phyloP scores from a whole-genome alignment of 2,113 vertebrate genomes.

The Nerophis ophidion region DNA sequence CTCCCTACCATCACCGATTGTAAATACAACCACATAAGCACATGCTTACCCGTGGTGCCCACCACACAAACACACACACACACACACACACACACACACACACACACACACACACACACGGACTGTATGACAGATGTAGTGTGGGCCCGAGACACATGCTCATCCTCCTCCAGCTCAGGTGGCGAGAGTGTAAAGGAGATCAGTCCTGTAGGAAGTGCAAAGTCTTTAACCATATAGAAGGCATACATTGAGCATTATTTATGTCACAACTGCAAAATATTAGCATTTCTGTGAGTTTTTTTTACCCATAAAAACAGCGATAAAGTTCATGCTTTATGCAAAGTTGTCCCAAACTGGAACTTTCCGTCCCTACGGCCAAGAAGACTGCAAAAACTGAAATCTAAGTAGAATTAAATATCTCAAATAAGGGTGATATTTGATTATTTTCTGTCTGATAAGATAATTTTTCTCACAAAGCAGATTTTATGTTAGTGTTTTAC shows the following conservation, averaged over 20 bases:
- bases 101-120: constrained; percentile 32
- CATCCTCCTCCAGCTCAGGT: constrained; percentile 47
- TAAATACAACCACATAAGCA: constrained; percentile 26
- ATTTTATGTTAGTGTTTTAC: too few species aligned
- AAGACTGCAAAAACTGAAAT: too few species aligned
- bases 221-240: neutral
- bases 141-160: constrained; percentile 55
- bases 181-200: constrained; percentile 22
- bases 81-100: constrained; percentile 32
- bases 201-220: neutral
- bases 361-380: constrained; percentile 1
- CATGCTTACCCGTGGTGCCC: constrained; percentile 27
- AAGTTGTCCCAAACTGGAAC: neutral
- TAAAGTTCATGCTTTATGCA: neutral
- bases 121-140: constrained; percentile 49
- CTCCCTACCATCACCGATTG: constrained; percentile 25
- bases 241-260: neutral
- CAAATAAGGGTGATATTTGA: too few species aligned
- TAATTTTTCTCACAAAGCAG: too few species aligned
- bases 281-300: neutral
- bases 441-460: too few species aligned
- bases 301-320: neutral
- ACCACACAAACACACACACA: constrained; percentile 28
- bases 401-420: too few species aligned
- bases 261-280: neutral